Percentiles rank a stretch among this genome's conserved stretches.
phyloP scores from a whole-genome alignment of 1,140 invertebrate genomes.

The Acromyrmex heyeri region DNA sequence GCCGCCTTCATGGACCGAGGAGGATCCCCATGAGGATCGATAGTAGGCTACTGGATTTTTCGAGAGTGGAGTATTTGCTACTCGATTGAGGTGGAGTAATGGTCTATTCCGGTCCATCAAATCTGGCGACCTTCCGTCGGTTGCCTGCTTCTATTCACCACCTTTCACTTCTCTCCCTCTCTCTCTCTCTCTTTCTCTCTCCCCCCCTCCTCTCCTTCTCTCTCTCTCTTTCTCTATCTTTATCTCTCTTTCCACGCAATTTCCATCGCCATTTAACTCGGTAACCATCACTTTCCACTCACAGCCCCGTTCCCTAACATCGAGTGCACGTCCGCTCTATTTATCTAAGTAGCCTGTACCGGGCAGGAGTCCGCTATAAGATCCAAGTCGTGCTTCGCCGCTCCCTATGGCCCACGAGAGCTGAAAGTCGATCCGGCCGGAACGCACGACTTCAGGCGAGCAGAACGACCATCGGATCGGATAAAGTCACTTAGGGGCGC shows the following conservation, averaged over 20 bases:
- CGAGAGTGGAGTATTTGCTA: conserved; percentile 44
- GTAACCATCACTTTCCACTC: conserved; percentile 62
- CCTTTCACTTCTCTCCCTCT: not conserved
- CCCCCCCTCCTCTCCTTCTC: conserved; percentile 18
- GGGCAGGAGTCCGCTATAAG: conserved; percentile 38
- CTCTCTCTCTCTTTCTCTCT: not conserved
- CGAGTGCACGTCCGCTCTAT: conserved; percentile 63
- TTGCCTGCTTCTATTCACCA: conserved; percentile 1
- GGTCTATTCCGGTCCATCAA: conserved; percentile 71
- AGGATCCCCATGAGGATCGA: conserved; percentile 1
- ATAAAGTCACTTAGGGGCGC: conserved; percentile 64
- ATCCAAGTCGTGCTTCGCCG: conserved; percentile 45
- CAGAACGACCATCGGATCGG: conserved; percentile 54
- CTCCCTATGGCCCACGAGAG: not conserved
- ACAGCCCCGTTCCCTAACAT: conserved; percentile 31
- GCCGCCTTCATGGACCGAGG: not conserved
- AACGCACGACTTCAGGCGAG: conserved; percentile 53
- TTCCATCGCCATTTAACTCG: conserved; percentile 4
- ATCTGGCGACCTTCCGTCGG: conserved; percentile 61
- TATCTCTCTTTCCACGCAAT: conserved; percentile 24
- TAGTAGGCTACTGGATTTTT: conserved; percentile 60
- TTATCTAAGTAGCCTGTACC: conserved; percentile 65
- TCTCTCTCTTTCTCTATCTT: conserved; percentile 27
- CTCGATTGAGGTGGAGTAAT: conserved; percentile 53
- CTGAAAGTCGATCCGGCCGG: conserved; percentile 51